A percentile compares a stretch with the other conserved stretches of the same genome.
These are phyloP conservation scores for Heliconius congener DNA, from an alignment of 1,140 invertebrate species.

Conservation along the genomic window DNA sequence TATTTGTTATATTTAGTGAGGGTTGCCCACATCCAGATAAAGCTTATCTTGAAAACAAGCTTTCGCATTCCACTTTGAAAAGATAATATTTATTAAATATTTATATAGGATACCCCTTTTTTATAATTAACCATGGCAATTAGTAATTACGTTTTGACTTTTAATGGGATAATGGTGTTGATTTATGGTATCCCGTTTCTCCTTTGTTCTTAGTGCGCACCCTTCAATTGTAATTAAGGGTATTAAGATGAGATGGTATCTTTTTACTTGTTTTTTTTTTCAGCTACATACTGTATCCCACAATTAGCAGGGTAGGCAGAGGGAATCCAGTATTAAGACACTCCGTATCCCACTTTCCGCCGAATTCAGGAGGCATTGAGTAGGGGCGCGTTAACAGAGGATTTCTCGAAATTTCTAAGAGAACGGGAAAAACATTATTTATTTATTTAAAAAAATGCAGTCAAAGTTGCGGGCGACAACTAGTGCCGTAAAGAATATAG, in stretches of 20 bases:
- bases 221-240: not conserved
- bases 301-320: no score
- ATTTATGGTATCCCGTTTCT: slow-evolving; percentile 33
- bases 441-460: no score
- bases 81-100: slow-evolving; percentile 19
- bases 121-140: slow-evolving; percentile 36
- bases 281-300: no score
- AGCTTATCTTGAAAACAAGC: not conserved
- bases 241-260: not conserved
- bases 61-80: not conserved
- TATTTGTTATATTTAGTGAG: no score
- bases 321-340: not conserved
- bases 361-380: no score
- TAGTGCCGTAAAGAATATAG: no score
- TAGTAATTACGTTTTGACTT: slow-evolving; percentile 33
- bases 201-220: slow-evolving; percentile 27
- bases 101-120: slow-evolving; percentile 16
- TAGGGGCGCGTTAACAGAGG: no score
- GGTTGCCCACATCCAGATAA: not conserved
- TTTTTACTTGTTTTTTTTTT: no score
- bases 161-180: slow-evolving; percentile 36
- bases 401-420: no score
- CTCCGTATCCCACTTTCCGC: no score
- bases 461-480: no score
- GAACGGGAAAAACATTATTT: no score